These are phyloP conservation scores for Petrolisthes manimaculis DNA, from an alignment of 2,888 invertebrate species.

Conservation along the genomic window DNA sequence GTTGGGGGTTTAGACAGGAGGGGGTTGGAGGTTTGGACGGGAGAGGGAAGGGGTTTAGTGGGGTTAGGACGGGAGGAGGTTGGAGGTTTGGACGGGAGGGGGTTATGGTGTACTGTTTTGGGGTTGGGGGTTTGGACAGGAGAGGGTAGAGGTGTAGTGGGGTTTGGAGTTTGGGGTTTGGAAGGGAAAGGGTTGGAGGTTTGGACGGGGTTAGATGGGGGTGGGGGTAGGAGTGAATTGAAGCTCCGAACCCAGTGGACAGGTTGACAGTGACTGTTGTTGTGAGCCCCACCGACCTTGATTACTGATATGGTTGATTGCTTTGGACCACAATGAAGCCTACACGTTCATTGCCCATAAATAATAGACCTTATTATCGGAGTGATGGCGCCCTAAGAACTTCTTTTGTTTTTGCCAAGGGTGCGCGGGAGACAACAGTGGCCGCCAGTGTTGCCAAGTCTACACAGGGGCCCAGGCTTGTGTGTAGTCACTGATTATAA, in stretches of 20 bases:
- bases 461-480: background rate
- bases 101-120: background rate
- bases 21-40: no score
- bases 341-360: slow-evolving; percentile 33
- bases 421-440: background rate
- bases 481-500: background rate
- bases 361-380: slow-evolving; percentile 26
- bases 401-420: slow-evolving; percentile 33
- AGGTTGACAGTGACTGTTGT: background rate
- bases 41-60: no score
- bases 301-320: slow-evolving; percentile 5
- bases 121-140: background rate
- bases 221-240: background rate
- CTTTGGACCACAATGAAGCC: slow-evolving; percentile 26
- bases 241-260: no score
- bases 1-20: background rate
- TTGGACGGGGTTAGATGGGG: background rate
- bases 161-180: background rate
- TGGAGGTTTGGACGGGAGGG: background rate
- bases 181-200: background rate
- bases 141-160: background rate
- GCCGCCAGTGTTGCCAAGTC: slow-evolving; percentile 5
- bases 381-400: slow-evolving; percentile 19
- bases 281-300: background rate
- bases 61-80: background rate